Evolutionary conservation across 2,113 vertebrate species (phyloP), one percentile per base, ranked within the genome.

Genomic region (Sarotherodon lohbergeri): DNA sequence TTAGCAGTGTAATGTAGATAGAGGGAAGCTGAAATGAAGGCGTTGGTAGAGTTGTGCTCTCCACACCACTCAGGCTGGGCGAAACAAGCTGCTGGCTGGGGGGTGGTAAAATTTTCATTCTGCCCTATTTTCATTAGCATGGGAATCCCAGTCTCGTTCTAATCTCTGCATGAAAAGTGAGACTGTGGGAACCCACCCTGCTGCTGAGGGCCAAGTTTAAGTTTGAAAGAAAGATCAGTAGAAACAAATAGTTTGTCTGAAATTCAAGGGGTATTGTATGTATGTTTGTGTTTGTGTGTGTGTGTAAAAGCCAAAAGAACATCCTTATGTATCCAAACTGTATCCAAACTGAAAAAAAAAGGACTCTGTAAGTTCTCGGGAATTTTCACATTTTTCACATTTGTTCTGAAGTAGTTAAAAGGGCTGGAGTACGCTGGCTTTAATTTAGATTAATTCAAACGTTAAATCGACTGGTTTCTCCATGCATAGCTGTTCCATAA

Each of bases 121-220:
- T 54, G 54, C 81, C 46, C 81, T 85, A 55, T 83, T 87, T 92
- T 91, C 29, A 89, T 85, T 61, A 66, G 81, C 27, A 12, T 81
- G 73, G 81, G 80, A 86, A 89, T 90, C 73, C 22, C 54, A 17
- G 8, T 87, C 80, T 81, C 36, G 83, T 59, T 73, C 32, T 61
- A 7, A 87, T 78, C 66, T 76, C 32, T 17, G 86, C 50, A 66
- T 80, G 66, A 80, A n/a, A 76, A 79, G 63, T 85, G 79, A 82
- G 34, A 87, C 73, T 71, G 57, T 78, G 80, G 59, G 82, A 82
- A 91, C 68, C 39, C 57, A 59, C 48, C 46, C 29, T 36, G 63
- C 8, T 41, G 54, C 80, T n/a, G 6, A 76, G 57, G 13, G 29
- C 59, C 22, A 55, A 78, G 22, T 80, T 68, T 52, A 86, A 88